A percentile compares a stretch with the other conserved stretches of the same genome.
Evolutionary conservation across 2,113 vertebrate genomes (phyloP).

Genomic region (Sorex araneus): DNA sequence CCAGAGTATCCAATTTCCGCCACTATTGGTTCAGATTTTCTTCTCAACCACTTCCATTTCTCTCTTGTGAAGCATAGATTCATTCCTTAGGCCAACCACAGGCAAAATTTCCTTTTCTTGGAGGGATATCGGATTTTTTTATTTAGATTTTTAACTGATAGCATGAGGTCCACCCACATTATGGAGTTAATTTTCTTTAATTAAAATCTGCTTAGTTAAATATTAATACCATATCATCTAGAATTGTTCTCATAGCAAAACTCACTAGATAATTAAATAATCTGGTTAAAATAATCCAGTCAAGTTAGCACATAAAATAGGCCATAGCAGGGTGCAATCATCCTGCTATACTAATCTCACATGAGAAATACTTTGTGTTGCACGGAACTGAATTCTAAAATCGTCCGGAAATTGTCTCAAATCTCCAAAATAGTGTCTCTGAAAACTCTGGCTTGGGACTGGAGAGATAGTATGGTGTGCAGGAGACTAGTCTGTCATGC

Average conservation of each 20-base stretch:
- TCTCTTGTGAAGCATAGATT: too few species aligned
- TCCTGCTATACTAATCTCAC: too few species aligned
- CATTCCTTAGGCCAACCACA: not conserved
- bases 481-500: too few species aligned
- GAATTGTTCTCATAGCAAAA: not conserved
- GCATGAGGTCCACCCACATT: not conserved
- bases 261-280: not conserved
- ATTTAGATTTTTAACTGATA: not conserved
- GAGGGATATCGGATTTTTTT: not conserved
- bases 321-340: not conserved
- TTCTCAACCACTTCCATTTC: too few species aligned
- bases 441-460: too few species aligned
- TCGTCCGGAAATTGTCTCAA: accelerated
- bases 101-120: not conserved
- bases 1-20: too few species aligned
- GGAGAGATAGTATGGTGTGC: too few species aligned
- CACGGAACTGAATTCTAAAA: not conserved
- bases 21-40: too few species aligned
- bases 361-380: not conserved
- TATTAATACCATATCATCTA: not conserved
- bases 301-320: not conserved
- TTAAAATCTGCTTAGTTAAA: not conserved
- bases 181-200: accelerated
- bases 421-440: not conserved
- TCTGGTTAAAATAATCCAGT: accelerated